Percentiles rank a stretch among this genome's conserved stretches.
Evolutionary conservation across 2,797 vertebrate genomes (phyloP).

Genomic region (Chiroxiphia lanceolata): DNA sequence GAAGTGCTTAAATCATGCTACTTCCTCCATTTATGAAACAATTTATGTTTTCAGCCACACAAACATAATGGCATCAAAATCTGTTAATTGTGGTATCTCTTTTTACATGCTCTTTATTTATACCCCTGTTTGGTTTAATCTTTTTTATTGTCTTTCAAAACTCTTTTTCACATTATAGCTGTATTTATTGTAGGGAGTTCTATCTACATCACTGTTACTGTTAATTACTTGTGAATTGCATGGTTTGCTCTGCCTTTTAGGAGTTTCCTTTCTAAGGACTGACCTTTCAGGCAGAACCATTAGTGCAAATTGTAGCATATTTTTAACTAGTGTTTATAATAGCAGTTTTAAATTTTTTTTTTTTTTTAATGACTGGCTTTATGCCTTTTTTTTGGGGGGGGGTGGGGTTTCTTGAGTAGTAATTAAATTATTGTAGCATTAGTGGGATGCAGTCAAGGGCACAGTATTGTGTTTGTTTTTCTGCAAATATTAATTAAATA

Average conservation of each 20-base stretch:
- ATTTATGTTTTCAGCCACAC: constrained; percentile 61
- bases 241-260: constrained; percentile 51
- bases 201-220: constrained; percentile 51
- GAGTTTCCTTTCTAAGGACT: constrained; percentile 25
- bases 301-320: not conserved
- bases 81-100: constrained; percentile 66
- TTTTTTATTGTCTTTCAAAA: constrained; percentile 64
- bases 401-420: not conserved
- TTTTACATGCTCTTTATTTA: constrained; percentile 65
- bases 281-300: constrained; percentile 13
- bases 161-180: not conserved
- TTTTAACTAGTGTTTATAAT: not conserved
- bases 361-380: not conserved
- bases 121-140: constrained; percentile 52
- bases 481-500: not conserved
- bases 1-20: constrained; percentile 73
- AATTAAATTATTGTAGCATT: not conserved
- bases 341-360: not conserved
- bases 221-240: constrained; percentile 61
- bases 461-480: not conserved
- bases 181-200: constrained; percentile 47
- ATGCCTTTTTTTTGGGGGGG: no score
- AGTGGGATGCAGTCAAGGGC: not conserved
- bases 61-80: constrained; percentile 67
- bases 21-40: constrained; percentile 65